Conservation (phyloP, 2,113 vertebrate species). For the Nyctereutes procyonoides region DNA sequence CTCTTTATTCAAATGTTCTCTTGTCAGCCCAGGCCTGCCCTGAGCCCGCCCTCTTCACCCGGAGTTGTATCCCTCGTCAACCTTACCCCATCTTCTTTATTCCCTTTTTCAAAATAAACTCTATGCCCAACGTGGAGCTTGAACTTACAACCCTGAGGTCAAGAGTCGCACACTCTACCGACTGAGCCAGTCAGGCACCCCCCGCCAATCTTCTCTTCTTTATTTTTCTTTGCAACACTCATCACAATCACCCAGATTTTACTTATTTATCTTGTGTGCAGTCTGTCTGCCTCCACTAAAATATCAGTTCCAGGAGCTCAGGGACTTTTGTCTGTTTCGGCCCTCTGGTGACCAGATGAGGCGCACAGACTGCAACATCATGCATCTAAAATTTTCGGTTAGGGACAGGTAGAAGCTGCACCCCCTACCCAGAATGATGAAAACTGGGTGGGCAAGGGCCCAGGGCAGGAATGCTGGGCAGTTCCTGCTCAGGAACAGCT, state of each 20-base stretch:
- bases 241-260: neutral
- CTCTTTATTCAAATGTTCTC: neutral
- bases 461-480: neutral
- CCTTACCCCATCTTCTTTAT: neutral
- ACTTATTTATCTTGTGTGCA: constrained; percentile 33
- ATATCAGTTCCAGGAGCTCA: neutral
- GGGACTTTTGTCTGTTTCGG: neutral
- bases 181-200: neutral
- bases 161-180: neutral
- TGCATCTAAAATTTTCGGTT: neutral
- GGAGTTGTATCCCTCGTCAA: neutral
- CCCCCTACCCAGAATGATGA: neutral
- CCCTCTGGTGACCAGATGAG: neutral
- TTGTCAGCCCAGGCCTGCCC: neutral
- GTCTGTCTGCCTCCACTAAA: constrained; percentile 15
- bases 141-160: neutral
- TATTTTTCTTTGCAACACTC: neutral
- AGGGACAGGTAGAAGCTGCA: neutral
- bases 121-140: neutral
- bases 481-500: neutral
- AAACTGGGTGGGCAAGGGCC: neutral
- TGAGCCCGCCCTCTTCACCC: neutral
- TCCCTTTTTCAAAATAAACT: neutral
- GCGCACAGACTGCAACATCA: neutral
- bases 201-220: neutral